Base-by-base conservation (phyloP, 2,888 invertebrate genomes). In the Patella ulyssiponensis region DNA sequence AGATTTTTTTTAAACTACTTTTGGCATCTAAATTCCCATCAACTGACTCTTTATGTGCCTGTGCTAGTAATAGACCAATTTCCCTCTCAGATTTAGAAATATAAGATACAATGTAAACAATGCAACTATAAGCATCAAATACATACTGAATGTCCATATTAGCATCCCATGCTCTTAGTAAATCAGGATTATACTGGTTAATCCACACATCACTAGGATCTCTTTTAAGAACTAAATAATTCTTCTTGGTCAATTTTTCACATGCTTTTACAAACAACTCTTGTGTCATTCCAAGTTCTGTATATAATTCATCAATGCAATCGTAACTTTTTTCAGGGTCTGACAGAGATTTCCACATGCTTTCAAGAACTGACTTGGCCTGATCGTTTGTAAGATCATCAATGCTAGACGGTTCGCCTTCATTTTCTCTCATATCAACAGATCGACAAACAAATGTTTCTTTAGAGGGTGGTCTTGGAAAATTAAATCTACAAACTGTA, bases 31-130 rank as follows among this genome's bases (percentile, higher is more conserved):
- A n/a, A 72, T 81, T 79, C 11, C 79, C 77, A 58, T 78, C 56
- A n/a, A 27, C 20, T 27, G 78, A 71, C 69, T 81, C 80, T 69
- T 77, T 75, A 56, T 79, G 69, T n/a, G 77, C 77, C 52, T 73
- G 71, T 54, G 73, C 33, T 4, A 82, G 69, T 15, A 82, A 79
- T 17, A 33, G 75, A 74, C 70, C 77, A 69, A 56, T 83, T 80
- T 23, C 78, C 44, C 44, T 56, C 70, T 80, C 81, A 53, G 80
- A 77, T 77, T 85, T 85, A 3, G 82, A 82, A 33, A 85, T 83
- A 74, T 84, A 83, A 12, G 83, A 81, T 0, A 84, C 80, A 71
- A 85, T 84, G 44, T 84, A 85, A 11, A 81, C 77, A 27, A 83
- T 81, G 80, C 76, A 76, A 54, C 52, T 27, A 23, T 52, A 76